Evolutionary conservation across 2,797 vertebrate genomes (phyloP).

Genomic region (Trachops cirrhosus): DNA sequence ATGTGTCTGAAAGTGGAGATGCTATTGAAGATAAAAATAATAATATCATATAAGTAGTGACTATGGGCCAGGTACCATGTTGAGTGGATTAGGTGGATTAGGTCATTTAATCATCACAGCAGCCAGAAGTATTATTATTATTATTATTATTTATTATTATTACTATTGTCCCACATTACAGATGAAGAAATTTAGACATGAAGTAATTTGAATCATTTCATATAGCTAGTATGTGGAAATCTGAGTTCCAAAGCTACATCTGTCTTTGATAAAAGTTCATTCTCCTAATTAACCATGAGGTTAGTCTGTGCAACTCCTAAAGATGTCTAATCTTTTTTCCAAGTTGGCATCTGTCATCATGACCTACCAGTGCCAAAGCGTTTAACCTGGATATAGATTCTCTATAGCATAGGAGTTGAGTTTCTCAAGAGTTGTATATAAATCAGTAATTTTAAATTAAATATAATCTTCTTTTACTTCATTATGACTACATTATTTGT

Average conservation of each 20-base stretch:
- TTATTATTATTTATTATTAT: neutral
- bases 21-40: neutral
- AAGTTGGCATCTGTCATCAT: neutral
- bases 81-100: neutral
- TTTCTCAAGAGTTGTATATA: slow-evolving; percentile 28
- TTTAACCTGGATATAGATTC: neutral
- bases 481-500: neutral
- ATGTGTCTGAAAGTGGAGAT: neutral
- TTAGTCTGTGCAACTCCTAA: neutral
- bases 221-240: slow-evolving; percentile 7
- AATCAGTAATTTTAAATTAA: slow-evolving; percentile 1
- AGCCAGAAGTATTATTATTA: neutral
- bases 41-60: neutral
- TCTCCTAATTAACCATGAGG: neutral
- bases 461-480: neutral
- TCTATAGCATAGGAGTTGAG: neutral
- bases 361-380: neutral
- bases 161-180: neutral
- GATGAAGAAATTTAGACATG: neutral
- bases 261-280: neutral
- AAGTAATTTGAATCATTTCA: neutral
- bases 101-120: neutral
- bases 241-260: neutral
- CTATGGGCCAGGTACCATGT: neutral
- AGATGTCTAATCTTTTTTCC: neutral